These are phyloP conservation scores for Stenchaetothrips biformis DNA, from an alignment of 2,888 invertebrate genomes.

Conservation along the genomic window DNA sequence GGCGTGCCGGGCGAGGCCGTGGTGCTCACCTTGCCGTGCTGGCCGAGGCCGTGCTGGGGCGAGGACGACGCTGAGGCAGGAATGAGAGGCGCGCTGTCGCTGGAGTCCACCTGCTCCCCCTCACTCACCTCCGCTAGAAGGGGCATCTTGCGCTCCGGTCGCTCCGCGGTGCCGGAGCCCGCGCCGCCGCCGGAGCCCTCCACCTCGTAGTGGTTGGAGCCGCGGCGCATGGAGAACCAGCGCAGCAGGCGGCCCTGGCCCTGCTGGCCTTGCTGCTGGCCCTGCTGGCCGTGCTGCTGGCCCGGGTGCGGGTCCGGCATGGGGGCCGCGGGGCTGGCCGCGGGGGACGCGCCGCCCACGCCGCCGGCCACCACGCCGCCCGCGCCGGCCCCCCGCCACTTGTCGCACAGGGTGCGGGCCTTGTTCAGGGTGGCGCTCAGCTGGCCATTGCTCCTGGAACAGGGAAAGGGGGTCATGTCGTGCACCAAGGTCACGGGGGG, in stretches of 20 bases:
- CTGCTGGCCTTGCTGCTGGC: constrained; percentile 33
- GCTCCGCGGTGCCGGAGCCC: constrained; percentile 44
- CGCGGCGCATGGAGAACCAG: constrained; percentile 84
- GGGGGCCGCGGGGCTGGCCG: too few species aligned
- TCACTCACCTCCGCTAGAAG: constrained; percentile 68
- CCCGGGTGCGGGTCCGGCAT: neutral
- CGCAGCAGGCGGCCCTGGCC: constrained; percentile 64
- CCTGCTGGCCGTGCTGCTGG: constrained; percentile 42
- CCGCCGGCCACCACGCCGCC: constrained; percentile 24
- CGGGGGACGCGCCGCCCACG: neutral
- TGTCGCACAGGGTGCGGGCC: constrained; percentile 76
- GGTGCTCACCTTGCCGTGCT: constrained; percentile 17
- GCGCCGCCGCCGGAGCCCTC: constrained; percentile 44
- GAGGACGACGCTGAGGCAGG: neutral
- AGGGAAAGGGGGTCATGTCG: too few species aligned
- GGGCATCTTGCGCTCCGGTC: constrained; percentile 64
- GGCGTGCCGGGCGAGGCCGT: neutral
- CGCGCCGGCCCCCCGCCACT: constrained; percentile 55
- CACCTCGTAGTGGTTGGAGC: constrained; percentile 78
- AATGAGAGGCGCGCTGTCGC: constrained; percentile 16
- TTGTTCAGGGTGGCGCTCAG: constrained; percentile 75
- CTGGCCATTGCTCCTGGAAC: constrained; percentile 72
- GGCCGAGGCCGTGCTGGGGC: neutral
- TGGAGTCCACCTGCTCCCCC: constrained; percentile 19
- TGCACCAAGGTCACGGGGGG: too few species aligned